These are phyloP conservation scores for Aegotheles bennettii DNA, from an alignment of 2,113 vertebrate species.

Conservation along the genomic window DNA sequence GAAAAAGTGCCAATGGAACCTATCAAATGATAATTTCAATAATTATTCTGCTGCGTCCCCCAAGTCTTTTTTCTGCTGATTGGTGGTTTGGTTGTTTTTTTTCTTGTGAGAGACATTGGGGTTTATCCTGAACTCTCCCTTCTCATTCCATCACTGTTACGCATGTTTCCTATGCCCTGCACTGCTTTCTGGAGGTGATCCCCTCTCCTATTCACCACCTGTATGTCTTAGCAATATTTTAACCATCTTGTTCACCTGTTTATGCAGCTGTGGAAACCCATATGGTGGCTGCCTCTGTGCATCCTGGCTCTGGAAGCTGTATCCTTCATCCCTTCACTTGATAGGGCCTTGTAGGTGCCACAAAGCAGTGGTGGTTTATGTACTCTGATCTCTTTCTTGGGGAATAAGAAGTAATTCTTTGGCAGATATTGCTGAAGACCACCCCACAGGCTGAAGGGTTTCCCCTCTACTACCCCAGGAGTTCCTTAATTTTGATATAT, in stretches of 20 bases:
- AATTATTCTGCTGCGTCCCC: background rate
- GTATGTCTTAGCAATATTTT: background rate
- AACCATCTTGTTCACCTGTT: background rate
- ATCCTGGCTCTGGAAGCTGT: background rate
- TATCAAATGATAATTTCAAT: background rate
- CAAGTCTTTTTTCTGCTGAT: background rate
- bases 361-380: background rate
- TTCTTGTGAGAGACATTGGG: background rate
- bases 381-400: background rate
- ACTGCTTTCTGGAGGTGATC: background rate
- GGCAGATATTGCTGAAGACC: background rate
- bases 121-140: background rate
- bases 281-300: background rate
- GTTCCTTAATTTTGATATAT: background rate
- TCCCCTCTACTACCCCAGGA: background rate
- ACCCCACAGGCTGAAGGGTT: background rate
- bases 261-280: background rate
- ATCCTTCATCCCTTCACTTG: background rate
- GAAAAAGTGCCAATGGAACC: background rate
- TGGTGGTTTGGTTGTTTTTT: background rate
- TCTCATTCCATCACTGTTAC: background rate
- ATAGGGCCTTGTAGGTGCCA: background rate
- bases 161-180: rapidly evolving
- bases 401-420: background rate
- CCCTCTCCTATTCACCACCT: background rate